Percentiles rank a stretch among this genome's conserved stretches.
Conservation (phyloP, 2,888 invertebrate genomes). For the Acronicta alni region DNA sequence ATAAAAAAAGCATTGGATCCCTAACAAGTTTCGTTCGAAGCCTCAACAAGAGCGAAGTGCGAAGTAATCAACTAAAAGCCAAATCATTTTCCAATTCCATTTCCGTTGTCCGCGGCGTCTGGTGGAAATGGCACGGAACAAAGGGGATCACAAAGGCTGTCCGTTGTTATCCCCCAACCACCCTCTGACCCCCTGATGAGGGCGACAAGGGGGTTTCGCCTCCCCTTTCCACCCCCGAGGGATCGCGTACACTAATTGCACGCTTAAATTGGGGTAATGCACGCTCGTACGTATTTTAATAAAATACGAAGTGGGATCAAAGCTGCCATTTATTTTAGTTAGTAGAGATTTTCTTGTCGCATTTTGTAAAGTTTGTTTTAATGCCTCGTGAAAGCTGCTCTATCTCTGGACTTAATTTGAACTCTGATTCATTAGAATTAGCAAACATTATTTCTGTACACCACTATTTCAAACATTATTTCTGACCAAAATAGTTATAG, state of each 20-base stretch:
- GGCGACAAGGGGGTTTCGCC: constrained; percentile 58
- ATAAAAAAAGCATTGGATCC: constrained; percentile 32
- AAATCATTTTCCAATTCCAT: constrained; percentile 87
- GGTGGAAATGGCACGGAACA: constrained; percentile 77
- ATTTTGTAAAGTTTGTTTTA: constrained; percentile 53
- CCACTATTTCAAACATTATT: not conserved
- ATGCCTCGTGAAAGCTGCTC: constrained; percentile 21
- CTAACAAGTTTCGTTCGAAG: constrained; percentile 20
- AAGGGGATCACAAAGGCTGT: constrained; percentile 79
- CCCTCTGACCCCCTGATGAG: constrained; percentile 53
- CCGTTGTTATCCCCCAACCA: constrained; percentile 65
- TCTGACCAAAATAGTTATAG: not conserved
- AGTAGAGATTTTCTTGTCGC: constrained; percentile 73
- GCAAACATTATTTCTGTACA: not conserved
- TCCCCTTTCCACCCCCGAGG: constrained; percentile 63
- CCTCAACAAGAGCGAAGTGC: constrained; percentile 49
- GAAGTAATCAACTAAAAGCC: constrained; percentile 86
- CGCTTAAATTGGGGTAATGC: constrained; percentile 87
- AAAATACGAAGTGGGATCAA: constrained; percentile 83
- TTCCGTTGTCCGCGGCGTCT: constrained; percentile 76
- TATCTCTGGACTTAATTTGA: constrained; percentile 5
- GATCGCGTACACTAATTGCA: constrained; percentile 82
- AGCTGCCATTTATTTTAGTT: constrained; percentile 85
- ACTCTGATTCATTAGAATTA: constrained; percentile 11
- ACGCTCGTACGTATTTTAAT: constrained; percentile 83